phyloP scores from a whole-genome alignment of 2,797 vertebrate species.

The Argya squamiceps region DNA sequence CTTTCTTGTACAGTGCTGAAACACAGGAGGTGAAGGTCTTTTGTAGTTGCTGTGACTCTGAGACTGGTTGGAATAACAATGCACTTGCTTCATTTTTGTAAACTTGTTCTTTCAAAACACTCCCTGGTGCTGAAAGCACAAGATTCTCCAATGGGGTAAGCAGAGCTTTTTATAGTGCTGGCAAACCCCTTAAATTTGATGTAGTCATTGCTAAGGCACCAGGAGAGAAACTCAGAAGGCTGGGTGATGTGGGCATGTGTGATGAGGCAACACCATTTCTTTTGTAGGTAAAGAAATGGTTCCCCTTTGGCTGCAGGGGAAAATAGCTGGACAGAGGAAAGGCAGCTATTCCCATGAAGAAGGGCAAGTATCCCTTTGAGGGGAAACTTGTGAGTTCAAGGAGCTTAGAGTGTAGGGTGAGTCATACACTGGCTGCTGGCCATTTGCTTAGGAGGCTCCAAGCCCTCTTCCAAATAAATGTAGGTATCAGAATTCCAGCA shows the following conservation, averaged over 20 bases:
- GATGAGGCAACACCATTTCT: neutral
- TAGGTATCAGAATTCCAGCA: neutral
- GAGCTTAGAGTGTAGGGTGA: neutral
- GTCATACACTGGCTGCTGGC: neutral
- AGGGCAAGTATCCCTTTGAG: neutral
- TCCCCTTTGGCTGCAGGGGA: neutral
- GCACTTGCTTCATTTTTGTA: neutral
- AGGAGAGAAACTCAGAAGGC: neutral
- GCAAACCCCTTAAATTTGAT: neutral
- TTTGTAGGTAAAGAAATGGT: neutral
- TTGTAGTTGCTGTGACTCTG: neutral
- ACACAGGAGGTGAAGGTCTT: neutral
- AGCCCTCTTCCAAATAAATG: accelerated
- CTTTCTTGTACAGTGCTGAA: neutral
- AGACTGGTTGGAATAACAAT: neutral
- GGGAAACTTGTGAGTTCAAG: neutral
- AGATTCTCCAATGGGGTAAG: neutral
- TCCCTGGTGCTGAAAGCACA: neutral
- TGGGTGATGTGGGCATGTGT: neutral
- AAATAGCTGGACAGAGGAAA: neutral
- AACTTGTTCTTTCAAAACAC: neutral
- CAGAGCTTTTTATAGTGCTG: neutral
- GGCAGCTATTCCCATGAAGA: neutral
- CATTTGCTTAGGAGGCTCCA: neutral
- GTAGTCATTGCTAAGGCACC: neutral